These are phyloP conservation scores for Silurus lanzhouensis DNA, from an alignment of 2,797 vertebrate genomes.

Conservation along the genomic window DNA sequence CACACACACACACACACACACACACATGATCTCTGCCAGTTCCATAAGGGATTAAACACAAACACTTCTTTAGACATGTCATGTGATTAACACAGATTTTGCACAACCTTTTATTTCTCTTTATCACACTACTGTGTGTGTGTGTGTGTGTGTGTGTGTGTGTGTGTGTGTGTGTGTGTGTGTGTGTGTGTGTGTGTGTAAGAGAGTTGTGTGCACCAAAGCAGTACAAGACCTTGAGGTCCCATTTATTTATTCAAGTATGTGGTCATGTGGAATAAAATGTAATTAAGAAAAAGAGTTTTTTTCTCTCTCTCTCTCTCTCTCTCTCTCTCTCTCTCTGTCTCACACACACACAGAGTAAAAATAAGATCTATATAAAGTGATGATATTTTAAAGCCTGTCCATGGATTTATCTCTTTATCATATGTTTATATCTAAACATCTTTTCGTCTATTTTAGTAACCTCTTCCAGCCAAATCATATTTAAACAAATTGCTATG, in stretches of 20 bases:
- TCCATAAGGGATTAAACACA: slow-evolving; percentile 14
- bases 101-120: background rate
- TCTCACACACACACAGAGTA: too few relatives aligned
- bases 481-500: too few relatives aligned
- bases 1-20: too few relatives aligned
- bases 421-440: too few relatives aligned
- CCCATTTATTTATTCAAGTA: background rate
- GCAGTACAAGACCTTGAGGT: background rate
- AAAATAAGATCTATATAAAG: too few relatives aligned
- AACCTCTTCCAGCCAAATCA: too few relatives aligned
- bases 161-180: background rate
- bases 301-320: background rate
- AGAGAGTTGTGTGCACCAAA: background rate
- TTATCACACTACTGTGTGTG: background rate
- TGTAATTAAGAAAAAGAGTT: slow-evolving; percentile 2
- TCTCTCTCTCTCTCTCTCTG: too few relatives aligned
- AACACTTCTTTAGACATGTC: background rate
- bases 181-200: too few relatives aligned
- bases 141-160: background rate
- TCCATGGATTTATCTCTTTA: too few relatives aligned
- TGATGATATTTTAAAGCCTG: too few relatives aligned
- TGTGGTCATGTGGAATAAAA: slow-evolving; percentile 17
- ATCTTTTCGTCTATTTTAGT: too few relatives aligned
- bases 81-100: slow-evolving; percentile 19
- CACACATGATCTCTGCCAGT: background rate